These are phyloP conservation scores for Murina feae DNA, from an alignment of 2,113 vertebrate species.

Conservation along the genomic window DNA sequence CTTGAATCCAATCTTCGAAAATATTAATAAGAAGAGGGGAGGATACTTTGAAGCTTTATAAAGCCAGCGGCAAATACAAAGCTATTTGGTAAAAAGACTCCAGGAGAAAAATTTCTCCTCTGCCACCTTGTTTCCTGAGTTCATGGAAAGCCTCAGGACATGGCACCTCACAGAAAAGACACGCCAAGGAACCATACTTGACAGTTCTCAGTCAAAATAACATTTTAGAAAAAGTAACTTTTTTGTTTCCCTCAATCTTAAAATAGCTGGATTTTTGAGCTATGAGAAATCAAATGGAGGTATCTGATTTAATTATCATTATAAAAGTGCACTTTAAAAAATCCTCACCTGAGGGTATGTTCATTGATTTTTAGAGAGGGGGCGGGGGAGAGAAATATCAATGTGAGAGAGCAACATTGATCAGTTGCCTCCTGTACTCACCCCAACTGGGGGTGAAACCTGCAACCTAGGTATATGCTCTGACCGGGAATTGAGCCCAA, in stretches of 20 bases:
- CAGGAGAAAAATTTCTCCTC: background rate
- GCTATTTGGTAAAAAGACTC: background rate
- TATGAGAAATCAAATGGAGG: constrained; percentile 22
- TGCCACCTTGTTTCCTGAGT: background rate
- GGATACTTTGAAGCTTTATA: background rate
- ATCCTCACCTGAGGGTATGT: background rate
- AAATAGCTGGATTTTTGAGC: constrained; percentile 42
- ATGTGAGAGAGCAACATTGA: background rate
- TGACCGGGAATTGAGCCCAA: background rate
- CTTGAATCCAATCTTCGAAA: constrained; percentile 22
- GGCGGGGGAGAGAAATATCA: no score
- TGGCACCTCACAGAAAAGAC: constrained; percentile 25
- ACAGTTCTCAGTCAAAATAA: background rate
- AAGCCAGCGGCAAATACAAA: background rate
- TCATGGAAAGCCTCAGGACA: background rate
- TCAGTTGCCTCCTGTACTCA: background rate
- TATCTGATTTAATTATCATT: background rate
- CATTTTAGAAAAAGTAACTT: background rate
- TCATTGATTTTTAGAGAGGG: background rate
- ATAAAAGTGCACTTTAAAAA: background rate
- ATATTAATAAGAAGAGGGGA: background rate
- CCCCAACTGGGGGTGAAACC: no score
- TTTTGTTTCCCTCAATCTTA: background rate
- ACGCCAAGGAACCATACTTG: background rate
- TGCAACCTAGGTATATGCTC: background rate